Evolutionary conservation across 2,113 vertebrate species (phyloP), one percentile per base, ranked within the genome.

Genomic region (Rhea americana): DNA sequence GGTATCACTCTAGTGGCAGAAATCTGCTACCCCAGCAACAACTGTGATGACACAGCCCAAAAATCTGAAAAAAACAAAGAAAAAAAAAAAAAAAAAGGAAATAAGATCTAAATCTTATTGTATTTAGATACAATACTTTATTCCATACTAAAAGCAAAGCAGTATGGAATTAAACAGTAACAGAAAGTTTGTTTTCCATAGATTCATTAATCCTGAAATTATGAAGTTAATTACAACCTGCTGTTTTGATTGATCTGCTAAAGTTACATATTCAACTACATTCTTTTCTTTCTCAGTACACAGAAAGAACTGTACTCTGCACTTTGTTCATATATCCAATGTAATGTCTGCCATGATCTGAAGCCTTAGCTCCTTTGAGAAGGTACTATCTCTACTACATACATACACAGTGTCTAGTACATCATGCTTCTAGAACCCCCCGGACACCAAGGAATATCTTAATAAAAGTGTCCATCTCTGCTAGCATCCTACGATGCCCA

Each of bases 21-120:
- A 91, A 85, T 58, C 48, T 79, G 32, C 83, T 82, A 62, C 53
- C 50, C 55, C 76, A 82, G 76, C 75, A 93, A 90, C 79, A 66
- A 62, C 77, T 85, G 73, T 41, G 55, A 66, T 58, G 50, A 58
- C 55, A 86, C 25, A 62, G 58, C 85, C 45, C 32, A 51, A 82
- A 85, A n/a, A 72, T 0, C 25, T 56, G 50, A 48, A 94, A 87
- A 48, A 85, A 50, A 75, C 59, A 75, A n/a, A 43, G 71, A n/a
- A 45, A n/a, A 87, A 67, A 28, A n/a, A 45, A n/a, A 87, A 67
- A 28, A 71, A 91, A 87, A 35, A 73, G 39, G 18, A n/a, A n/a
- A n/a, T n/a, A n/a, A n/a, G n/a, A n/a, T n/a, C n/a, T n/a, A n/a
- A n/a, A n/a, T n/a, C n/a, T n/a, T n/a, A n/a, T n/a, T n/a, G n/a